Percentiles rank a stretch among this genome's conserved stretches.
Conservation (phyloP, 2,888 invertebrate genomes). For the Galerucella nymphaeae region DNA sequence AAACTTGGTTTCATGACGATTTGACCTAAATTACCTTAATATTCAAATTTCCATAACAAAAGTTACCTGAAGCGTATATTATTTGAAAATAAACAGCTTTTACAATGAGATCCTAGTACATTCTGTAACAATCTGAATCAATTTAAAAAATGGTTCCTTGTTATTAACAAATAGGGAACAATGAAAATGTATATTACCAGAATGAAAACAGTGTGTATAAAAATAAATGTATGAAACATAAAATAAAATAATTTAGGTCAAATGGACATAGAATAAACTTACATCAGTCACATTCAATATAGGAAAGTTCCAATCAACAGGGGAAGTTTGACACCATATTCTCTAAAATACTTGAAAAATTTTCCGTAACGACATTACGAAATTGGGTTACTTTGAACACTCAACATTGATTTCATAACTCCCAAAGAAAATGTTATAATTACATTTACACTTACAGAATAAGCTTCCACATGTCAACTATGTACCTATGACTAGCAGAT, state of each 20-base stretch:
- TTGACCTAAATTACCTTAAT: conserved; percentile 5
- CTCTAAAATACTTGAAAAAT: neutral
- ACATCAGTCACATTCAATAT: neutral
- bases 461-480: conserved; percentile 21
- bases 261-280: neutral
- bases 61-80: too few relatives aligned
- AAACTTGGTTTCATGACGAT: neutral
- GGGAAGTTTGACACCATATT: neutral
- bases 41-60: neutral
- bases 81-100: too few relatives aligned
- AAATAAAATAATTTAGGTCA: neutral
- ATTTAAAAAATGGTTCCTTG: too few relatives aligned
- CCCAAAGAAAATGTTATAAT: conserved; percentile 20
- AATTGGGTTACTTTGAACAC: conserved; percentile 13
- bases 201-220: too few relatives aligned
- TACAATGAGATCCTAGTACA: too few relatives aligned
- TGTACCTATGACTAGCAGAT: conserved; percentile 37
- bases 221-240: neutral
- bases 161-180: too few relatives aligned
- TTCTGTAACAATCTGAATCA: too few relatives aligned
- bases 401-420: conserved; percentile 13
- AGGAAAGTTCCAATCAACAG: neutral
- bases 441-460: conserved; percentile 25
- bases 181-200: too few relatives aligned
- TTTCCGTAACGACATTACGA: conserved; percentile 1